Conservation (phyloP, 2,113 vertebrate genomes). For the Sebastes schlegelii region DNA sequence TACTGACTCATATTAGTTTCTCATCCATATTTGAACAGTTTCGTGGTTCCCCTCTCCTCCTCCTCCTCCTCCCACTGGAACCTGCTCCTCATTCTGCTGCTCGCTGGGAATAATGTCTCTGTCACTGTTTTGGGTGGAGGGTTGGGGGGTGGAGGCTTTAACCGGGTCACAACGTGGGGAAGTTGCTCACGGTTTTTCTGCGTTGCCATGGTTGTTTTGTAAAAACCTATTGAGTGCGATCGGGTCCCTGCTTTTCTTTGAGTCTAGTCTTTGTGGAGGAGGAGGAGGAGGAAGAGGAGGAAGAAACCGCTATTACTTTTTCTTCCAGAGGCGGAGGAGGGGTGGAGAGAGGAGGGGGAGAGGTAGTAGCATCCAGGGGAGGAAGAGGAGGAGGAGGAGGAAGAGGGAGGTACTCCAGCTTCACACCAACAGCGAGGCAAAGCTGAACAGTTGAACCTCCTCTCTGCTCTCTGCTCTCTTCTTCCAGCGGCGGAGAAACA, state of each 20-base stretch:
- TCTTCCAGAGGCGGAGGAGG: conserved; percentile 43
- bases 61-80: conserved; percentile 29
- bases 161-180: conserved; percentile 81
- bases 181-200: conserved; percentile 78
- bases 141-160: conserved; percentile 54
- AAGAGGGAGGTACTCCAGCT: conserved; percentile 52
- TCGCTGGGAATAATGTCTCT: conserved; percentile 73
- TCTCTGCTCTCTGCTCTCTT: conserved; percentile 2
- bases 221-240: conserved; percentile 81
- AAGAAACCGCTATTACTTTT: conserved; percentile 76
- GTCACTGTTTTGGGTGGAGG: conserved; percentile 60
- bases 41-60: conserved; percentile 3
- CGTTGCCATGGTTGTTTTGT: conserved; percentile 83
- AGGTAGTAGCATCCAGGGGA: conserved; percentile 57
- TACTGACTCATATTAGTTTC: not conserved
- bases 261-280: conserved; percentile 76
- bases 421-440: conserved; percentile 47
- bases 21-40: conserved; percentile 38
- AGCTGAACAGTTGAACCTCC: conserved; percentile 23
- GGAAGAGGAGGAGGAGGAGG: not conserved
- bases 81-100: conserved; percentile 57
- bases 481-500: conserved; percentile 36
- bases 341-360: no score
- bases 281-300: conserved; percentile 51
- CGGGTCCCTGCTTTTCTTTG: conserved; percentile 79